Percentiles rank a stretch among this genome's conserved stretches.
phyloP scores from a whole-genome alignment of 2,797 vertebrate species.

The Hoplostethus atlanticus region DNA sequence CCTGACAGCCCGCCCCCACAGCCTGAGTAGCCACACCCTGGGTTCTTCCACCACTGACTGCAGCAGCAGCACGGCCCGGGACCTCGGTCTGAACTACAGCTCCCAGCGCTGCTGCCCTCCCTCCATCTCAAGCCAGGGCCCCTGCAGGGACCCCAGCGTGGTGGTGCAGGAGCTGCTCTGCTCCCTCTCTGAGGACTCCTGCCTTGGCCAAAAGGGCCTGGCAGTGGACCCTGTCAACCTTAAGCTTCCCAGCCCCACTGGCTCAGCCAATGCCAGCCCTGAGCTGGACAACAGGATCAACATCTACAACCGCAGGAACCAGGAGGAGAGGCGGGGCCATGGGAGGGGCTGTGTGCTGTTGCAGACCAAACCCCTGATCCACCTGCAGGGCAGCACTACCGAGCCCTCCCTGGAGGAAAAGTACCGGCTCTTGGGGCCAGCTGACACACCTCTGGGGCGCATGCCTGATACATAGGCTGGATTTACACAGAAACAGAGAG shows the following conservation, averaged over 20 bases:
- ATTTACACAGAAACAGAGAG: conserved; percentile 55
- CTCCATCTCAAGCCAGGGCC: conserved; percentile 69
- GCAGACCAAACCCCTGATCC: conserved; percentile 90
- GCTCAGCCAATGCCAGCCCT: conserved; percentile 87
- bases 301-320: conserved; percentile 91
- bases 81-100: conserved; percentile 79
- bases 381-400: conserved; percentile 82
- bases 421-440: conserved; percentile 85
- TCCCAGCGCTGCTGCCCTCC: conserved; percentile 65
- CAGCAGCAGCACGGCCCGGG: conserved; percentile 83
- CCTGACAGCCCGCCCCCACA: conserved; percentile 87
- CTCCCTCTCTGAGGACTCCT: conserved; percentile 90
- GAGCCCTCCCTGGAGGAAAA: conserved; percentile 86
- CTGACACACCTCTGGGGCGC: conserved; percentile 85
- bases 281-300: conserved; percentile 88
- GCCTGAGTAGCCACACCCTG: conserved; percentile 90
- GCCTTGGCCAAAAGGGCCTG: conserved; percentile 88
- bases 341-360: conserved; percentile 79
- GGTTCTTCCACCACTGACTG: conserved; percentile 90
- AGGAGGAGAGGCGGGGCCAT: conserved; percentile 83
- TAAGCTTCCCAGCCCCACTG: conserved; percentile 86
- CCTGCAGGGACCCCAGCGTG: conserved; percentile 74
- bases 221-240: conserved; percentile 89
- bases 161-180: conserved; percentile 92
- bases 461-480: conserved; percentile 87